These are phyloP conservation scores for Scaptomyza montana DNA, from an alignment of 1,140 invertebrate species.

Conservation along the genomic window DNA sequence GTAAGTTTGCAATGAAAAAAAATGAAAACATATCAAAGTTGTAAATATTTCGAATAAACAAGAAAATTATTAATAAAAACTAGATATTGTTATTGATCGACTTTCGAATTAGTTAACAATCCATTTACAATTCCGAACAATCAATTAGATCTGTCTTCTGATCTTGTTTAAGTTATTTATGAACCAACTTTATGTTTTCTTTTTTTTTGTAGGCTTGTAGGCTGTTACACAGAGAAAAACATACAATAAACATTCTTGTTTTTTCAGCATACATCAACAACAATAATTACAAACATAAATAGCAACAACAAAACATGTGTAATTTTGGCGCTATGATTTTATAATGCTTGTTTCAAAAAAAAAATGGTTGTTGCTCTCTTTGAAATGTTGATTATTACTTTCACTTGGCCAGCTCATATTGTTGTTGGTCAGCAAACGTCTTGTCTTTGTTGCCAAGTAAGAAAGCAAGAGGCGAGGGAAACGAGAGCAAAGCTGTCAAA, in stretches of 20 bases:
- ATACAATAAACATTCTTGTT: conserved; percentile 28
- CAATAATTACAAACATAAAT: conserved; percentile 6
- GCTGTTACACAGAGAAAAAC: not conserved
- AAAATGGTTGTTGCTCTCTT: conserved; percentile 21
- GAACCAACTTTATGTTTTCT: conserved; percentile 1
- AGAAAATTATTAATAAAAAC: too few relatives aligned
- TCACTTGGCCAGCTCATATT: conserved; percentile 60
- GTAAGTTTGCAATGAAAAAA: too few relatives aligned
- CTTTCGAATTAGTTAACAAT: conserved; percentile 37
- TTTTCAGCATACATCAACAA: conserved; percentile 9
- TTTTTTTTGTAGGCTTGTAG: conserved; percentile 3
- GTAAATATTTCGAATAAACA: not conserved
- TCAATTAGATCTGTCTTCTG: conserved; percentile 46
- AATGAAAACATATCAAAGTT: not conserved
- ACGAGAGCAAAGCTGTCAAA: not conserved
- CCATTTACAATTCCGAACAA: conserved; percentile 38
- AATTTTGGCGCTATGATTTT: conserved; percentile 53
- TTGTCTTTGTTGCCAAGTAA: not conserved
- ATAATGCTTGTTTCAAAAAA: conserved; percentile 67
- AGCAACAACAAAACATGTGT: conserved; percentile 49
- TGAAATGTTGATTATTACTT: conserved; percentile 55
- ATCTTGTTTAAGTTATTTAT: conserved; percentile 19
- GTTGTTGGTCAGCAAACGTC: conserved; percentile 36
- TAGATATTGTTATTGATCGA: conserved; percentile 3
- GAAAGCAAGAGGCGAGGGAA: too few relatives aligned